phyloP scores from a whole-genome alignment of 1,140 invertebrate species.

The Drosophila sp. region DNA sequence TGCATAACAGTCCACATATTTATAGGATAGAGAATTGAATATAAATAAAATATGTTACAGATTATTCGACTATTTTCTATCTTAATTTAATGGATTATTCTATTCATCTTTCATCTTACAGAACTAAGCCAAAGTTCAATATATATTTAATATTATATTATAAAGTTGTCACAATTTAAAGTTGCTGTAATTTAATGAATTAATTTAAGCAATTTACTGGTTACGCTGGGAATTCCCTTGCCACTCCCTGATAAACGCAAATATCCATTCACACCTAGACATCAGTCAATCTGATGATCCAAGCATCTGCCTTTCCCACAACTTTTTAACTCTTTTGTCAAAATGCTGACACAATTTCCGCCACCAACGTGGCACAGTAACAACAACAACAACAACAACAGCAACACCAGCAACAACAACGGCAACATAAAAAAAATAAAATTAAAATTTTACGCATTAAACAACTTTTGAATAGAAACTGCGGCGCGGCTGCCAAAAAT shows the following conservation, averaged over 20 bases:
- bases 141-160: too few relatives aligned
- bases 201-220: background rate
- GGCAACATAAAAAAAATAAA: slow-evolving; percentile 72
- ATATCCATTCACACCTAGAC: slow-evolving; percentile 62
- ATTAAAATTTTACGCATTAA: slow-evolving; percentile 83
- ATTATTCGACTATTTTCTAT: too few relatives aligned
- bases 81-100: too few relatives aligned
- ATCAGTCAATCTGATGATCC: slow-evolving; percentile 27
- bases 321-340: slow-evolving; percentile 82
- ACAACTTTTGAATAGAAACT: slow-evolving; percentile 60
- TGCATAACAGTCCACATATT: background rate
- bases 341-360: slow-evolving; percentile 72
- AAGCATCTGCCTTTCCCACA: slow-evolving; percentile 71
- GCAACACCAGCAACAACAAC: slow-evolving; percentile 13
- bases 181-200: background rate
- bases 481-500: slow-evolving; percentile 58
- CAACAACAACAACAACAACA: slow-evolving; percentile 27
- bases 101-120: too few relatives aligned
- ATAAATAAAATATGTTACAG: too few relatives aligned
- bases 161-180: too few relatives aligned
- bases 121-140: too few relatives aligned
- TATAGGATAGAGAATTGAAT: too few relatives aligned
- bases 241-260: slow-evolving; percentile 5
- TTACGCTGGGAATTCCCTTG: background rate
- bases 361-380: slow-evolving; percentile 56